Evolutionary conservation across 1,140 invertebrate genomes (phyloP).

Genomic region (Sinonovacula constricta): DNA sequence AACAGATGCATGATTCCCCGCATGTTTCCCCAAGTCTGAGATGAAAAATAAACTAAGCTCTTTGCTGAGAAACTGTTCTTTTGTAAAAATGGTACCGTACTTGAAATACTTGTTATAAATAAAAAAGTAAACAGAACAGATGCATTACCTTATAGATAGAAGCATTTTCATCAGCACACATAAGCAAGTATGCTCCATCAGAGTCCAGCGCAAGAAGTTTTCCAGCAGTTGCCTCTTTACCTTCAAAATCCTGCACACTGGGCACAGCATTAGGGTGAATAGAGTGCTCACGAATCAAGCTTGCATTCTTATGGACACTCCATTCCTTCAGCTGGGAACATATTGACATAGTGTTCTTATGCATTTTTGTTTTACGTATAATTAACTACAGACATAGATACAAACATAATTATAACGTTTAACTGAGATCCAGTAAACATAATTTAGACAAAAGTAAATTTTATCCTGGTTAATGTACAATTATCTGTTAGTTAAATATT

Average conservation of each 20-base stretch:
- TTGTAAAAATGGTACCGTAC: too few species aligned
- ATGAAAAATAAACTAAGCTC: too few species aligned
- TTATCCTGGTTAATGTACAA: neutral
- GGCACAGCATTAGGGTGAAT: conserved; percentile 71
- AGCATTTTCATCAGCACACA: conserved; percentile 82
- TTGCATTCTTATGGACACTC: conserved; percentile 81
- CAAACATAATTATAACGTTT: too few species aligned
- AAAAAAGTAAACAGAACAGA: too few species aligned
- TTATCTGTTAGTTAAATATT: neutral
- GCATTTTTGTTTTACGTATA: too few species aligned
- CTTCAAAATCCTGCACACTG: conserved; percentile 63
- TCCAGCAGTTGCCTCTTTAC: conserved; percentile 71
- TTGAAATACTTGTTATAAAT: too few species aligned
- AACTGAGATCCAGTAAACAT: too few species aligned
- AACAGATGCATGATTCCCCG: too few species aligned
- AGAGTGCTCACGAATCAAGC: conserved; percentile 79
- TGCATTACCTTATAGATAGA: conserved; percentile 85
- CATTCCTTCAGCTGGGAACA: conserved; percentile 80
- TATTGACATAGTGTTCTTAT: too few species aligned
- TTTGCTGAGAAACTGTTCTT: too few species aligned
- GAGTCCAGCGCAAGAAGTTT: conserved; percentile 83
- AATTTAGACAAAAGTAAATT: neutral
- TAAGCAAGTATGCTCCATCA: conserved; percentile 82
- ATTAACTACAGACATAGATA: too few species aligned
- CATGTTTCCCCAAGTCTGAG: too few species aligned